Evolutionary conservation across 53 echinoderm and acorn worm genomes (phyloP).

Genomic region (Actinopyga echinites): DNA sequence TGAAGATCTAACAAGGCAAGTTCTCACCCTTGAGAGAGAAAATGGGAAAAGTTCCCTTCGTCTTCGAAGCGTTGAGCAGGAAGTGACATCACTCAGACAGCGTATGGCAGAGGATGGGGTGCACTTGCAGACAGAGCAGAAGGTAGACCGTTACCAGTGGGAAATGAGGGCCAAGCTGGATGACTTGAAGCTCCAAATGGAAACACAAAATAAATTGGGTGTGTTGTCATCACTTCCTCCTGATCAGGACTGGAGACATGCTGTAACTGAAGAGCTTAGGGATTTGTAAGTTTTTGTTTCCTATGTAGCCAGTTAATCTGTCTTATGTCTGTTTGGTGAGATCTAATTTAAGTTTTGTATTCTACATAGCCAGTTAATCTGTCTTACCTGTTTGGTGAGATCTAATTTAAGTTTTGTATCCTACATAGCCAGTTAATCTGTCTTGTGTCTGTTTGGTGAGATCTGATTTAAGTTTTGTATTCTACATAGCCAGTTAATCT

Average conservation of each 20-base stretch:
- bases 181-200: conserved; percentile 72
- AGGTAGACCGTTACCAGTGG: conserved; percentile 69
- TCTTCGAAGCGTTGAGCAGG: conserved; percentile 67
- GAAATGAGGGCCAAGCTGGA: conserved; percentile 74
- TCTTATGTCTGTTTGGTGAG: too few species aligned
- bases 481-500: too few species aligned
- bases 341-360: too few species aligned
- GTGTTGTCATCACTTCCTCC: background rate
- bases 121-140: conserved; percentile 70
- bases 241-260: conserved; percentile 50
- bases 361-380: too few species aligned
- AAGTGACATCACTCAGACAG: conserved; percentile 59
- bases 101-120: conserved; percentile 76
- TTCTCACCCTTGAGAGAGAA: conserved; percentile 74
- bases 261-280: conserved; percentile 63
- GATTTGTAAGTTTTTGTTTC: conserved; percentile 83
- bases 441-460: too few species aligned
- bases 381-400: too few species aligned
- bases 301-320: too few species aligned
- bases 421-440: too few species aligned
- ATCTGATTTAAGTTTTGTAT: too few species aligned
- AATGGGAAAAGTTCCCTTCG: conserved; percentile 65
- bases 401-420: too few species aligned
- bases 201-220: conserved; percentile 27
- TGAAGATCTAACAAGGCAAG: conserved; percentile 68